Conservation (phyloP, 2,797 vertebrate genomes). For the Anas georgica region DNA sequence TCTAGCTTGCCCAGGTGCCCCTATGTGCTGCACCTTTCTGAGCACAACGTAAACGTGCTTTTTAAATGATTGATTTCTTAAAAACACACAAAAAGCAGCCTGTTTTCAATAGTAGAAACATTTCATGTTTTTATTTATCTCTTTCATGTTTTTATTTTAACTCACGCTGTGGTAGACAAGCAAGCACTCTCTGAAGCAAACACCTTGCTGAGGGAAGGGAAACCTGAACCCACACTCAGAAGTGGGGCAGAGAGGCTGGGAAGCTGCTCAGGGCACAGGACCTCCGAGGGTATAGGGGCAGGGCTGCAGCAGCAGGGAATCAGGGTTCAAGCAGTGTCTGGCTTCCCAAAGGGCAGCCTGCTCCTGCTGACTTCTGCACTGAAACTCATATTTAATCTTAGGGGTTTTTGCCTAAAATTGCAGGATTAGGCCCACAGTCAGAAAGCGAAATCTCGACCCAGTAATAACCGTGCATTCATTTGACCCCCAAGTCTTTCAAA, state of each 20-base stretch:
- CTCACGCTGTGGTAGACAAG: neutral
- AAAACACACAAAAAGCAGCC: neutral
- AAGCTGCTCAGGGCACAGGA: neutral
- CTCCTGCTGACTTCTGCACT: neutral
- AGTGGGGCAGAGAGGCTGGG: neutral
- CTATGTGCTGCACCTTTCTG: neutral
- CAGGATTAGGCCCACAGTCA: conserved; percentile 1
- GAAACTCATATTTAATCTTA: neutral
- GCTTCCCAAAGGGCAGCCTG: neutral
- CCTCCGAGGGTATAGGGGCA: neutral
- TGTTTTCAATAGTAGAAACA: neutral
- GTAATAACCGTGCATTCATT: conserved; percentile 49
- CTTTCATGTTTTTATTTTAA: neutral
- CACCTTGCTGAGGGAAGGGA: neutral
- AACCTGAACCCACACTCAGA: neutral
- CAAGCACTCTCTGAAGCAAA: neutral
- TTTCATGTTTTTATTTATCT: neutral
- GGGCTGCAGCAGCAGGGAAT: neutral
- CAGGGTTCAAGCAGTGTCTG: neutral
- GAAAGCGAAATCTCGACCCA: neutral
- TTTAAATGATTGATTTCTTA: neutral
- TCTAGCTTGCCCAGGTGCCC: neutral
- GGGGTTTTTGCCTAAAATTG: conserved; percentile 37
- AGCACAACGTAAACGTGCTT: neutral
- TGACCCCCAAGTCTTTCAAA: conserved; percentile 52